Conservation (phyloP, 37 sponge, comb jelly and placozoan genomes). For the Dysidea cf. avara region DNA sequence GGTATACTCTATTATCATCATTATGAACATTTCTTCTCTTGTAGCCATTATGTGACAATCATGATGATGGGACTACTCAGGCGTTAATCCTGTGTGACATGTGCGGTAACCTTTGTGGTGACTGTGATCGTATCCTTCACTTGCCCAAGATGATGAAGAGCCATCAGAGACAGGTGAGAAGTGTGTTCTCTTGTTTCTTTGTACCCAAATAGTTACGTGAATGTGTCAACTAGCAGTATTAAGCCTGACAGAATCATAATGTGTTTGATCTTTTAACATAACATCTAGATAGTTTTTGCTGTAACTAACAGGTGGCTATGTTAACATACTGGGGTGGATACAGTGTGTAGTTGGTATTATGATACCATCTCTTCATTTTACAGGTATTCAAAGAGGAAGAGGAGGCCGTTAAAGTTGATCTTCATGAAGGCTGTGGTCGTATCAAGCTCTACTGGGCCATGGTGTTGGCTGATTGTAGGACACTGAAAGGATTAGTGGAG, state of each 20-base stretch:
- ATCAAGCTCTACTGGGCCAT: conserved; percentile 98
- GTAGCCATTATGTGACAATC: conserved; percentile 95
- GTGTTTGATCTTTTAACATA: no score
- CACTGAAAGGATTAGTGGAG: conserved; percentile 93
- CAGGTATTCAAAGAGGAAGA: conserved; percentile 98
- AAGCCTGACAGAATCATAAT: no score
- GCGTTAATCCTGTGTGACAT: conserved; percentile 89
- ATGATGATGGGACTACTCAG: conserved; percentile 92
- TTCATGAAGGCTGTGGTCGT: conserved; percentile 96
- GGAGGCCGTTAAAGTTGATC: conserved; percentile 91
- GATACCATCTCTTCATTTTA: neutral
- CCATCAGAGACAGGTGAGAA: conserved; percentile 79
- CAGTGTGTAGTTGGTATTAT: no score
- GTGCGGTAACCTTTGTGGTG: conserved; percentile 96
- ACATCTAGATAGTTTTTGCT: no score
- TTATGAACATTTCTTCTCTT: neutral
- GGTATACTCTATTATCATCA: no score
- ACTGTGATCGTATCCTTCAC: conserved; percentile 95
- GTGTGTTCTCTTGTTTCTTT: neutral
- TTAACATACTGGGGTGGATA: neutral
- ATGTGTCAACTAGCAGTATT: no score
- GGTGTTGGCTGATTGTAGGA: conserved; percentile 91
- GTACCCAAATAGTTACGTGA: neutral
- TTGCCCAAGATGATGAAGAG: conserved; percentile 58
- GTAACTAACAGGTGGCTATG: no score